Conservation (phyloP, 1,140 invertebrate genomes). For the Cydia amplana region DNA sequence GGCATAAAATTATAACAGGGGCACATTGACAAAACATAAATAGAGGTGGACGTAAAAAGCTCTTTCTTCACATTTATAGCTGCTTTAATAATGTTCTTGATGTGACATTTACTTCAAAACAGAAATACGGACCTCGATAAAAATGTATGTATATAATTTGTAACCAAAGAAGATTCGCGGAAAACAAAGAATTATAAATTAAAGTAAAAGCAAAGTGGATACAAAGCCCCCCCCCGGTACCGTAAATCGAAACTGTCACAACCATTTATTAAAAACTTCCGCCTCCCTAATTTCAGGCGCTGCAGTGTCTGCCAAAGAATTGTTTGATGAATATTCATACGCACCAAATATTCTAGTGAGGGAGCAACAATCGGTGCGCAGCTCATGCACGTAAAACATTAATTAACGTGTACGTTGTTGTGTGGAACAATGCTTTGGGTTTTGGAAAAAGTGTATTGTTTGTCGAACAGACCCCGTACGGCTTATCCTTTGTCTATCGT, state of each 20-base stretch:
- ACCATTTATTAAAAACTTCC: constrained; percentile 44
- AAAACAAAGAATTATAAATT: constrained; percentile 42
- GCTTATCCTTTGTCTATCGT: too few relatives aligned
- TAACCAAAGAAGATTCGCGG: neutral
- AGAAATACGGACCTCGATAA: neutral
- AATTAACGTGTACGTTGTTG: constrained; percentile 16
- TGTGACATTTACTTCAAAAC: neutral
- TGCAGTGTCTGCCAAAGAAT: constrained; percentile 37
- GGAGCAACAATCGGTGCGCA: constrained; percentile 22
- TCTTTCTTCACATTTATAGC: too few relatives aligned
- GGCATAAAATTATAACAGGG: too few relatives aligned
- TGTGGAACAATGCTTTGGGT: neutral
- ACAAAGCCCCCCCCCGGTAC: constrained; percentile 5
- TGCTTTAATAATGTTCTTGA: neutral
- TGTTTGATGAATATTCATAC: constrained; percentile 44
- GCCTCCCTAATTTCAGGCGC: constrained; percentile 35
- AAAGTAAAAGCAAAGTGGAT: constrained; percentile 38
- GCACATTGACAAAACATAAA: too few relatives aligned
- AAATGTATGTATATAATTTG: neutral
- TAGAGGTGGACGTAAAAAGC: too few relatives aligned
- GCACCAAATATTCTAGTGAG: constrained; percentile 33
- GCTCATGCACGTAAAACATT: constrained; percentile 13
- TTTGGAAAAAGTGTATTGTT: neutral
- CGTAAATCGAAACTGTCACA: constrained; percentile 46
- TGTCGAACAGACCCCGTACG: too few relatives aligned